Evolutionary conservation across 1,140 invertebrate genomes (phyloP), one percentile per base, ranked within the genome.

Genomic region (Ceratoteleas bidentatus): DNA sequence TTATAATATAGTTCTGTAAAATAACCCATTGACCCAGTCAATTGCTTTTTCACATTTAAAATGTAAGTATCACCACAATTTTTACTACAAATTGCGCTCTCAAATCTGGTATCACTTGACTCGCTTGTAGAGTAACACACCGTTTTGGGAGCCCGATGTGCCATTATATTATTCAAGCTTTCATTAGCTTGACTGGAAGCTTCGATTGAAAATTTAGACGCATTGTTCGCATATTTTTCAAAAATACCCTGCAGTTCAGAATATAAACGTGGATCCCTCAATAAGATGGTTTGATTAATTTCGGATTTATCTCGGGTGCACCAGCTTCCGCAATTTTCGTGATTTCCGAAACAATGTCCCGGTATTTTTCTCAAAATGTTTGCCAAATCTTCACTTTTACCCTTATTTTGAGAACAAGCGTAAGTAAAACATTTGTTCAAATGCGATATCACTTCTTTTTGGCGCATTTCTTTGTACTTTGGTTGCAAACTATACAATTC

Each of bases 361-460:
- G 64, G 64, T 43, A 74, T 68, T 32, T 33, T 14, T 64, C 52
- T 50, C 34, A 52, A 57, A 6, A 16, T 7, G 10, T 45, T 11
- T 45, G 65, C 9, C 3, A 65, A 16, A 7, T 60, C 40, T 33
- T 38, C 47, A 24, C 24, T 49, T 54, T 80, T 49, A 11, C 73
- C 64, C 13, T 68, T 74, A 24, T 81, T 84, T 66, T 84, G 64
- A 13, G 54, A 32, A 24, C 68, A 49, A 16, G 49, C 70, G 32
- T 76, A 84, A 0, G 45, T 57, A 49, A 70, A 84, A 58, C 64
- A 73, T 75, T 81, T 80, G 13, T 84, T 34, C n/a, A 84, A 62
- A 66, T 84, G 77, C 0, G n/a, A 24, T 16, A 78, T 82, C 3
- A 66, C 66, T 6, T 52, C 79, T 52, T 62, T 69, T 58, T 64